Percentiles rank a stretch among this genome's conserved stretches.
Evolutionary conservation across 2,888 invertebrate species (phyloP).

Genomic region (Melanostoma scalare): DNA sequence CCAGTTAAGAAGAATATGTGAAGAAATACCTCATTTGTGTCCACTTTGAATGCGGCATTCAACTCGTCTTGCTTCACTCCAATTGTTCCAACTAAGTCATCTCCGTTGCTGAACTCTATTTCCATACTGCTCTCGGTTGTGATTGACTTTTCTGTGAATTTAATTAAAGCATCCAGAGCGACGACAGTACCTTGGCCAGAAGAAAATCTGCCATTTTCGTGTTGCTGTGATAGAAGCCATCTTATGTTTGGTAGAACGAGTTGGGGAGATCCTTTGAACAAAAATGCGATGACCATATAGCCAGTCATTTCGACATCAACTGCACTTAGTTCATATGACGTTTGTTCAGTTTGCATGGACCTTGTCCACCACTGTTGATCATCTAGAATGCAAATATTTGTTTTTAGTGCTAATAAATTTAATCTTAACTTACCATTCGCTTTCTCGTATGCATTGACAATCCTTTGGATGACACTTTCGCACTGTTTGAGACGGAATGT

Average conservation of each 20-base stretch:
- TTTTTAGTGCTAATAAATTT: background rate
- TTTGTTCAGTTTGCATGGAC: slow-evolving; percentile 81
- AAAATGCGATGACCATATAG: slow-evolving; percentile 90
- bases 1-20: background rate
- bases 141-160: slow-evolving; percentile 85
- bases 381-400: slow-evolving; percentile 76
- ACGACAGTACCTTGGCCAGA: slow-evolving; percentile 91
- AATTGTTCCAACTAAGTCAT: slow-evolving; percentile 74
- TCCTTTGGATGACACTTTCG: slow-evolving; percentile 84
- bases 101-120: slow-evolving; percentile 75
- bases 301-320: slow-evolving; percentile 92
- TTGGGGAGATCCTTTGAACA: slow-evolving; percentile 79
- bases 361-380: slow-evolving; percentile 93
- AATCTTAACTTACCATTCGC: slow-evolving; percentile 7
- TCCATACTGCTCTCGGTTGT: slow-evolving; percentile 76
- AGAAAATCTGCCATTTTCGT: slow-evolving; percentile 87
- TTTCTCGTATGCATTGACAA: slow-evolving; percentile 83
- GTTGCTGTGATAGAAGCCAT: slow-evolving; percentile 88
- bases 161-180: slow-evolving; percentile 87
- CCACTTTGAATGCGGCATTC: slow-evolving; percentile 90
- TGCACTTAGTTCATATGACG: slow-evolving; percentile 85
- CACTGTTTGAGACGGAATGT: slow-evolving; percentile 87
- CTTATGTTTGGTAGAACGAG: slow-evolving; percentile 84
- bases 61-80: slow-evolving; percentile 84
- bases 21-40: slow-evolving; percentile 86